Conservation (phyloP, 2,888 invertebrate species). For the Thumatha senex region DNA sequence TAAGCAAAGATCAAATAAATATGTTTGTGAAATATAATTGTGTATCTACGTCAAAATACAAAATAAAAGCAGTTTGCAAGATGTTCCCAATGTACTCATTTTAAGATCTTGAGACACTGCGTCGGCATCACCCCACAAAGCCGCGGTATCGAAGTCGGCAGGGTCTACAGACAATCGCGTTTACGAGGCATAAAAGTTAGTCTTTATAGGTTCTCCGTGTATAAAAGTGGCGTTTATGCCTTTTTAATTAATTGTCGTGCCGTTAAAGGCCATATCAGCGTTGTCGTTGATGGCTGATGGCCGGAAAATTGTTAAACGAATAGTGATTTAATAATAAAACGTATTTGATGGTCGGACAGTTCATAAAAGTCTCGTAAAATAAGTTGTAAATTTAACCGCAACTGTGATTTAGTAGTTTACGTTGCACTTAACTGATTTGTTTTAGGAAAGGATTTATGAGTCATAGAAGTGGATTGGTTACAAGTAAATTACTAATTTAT, state of each 20-base stretch:
- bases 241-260: slow-evolving; percentile 82
- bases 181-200: slow-evolving; percentile 84
- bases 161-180: slow-evolving; percentile 80
- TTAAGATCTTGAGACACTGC: slow-evolving; percentile 45
- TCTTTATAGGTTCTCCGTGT: slow-evolving; percentile 80
- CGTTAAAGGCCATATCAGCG: slow-evolving; percentile 79
- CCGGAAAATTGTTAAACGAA: slow-evolving; percentile 73
- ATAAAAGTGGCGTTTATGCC: slow-evolving; percentile 82
- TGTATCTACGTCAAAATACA: neutral
- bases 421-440: slow-evolving; percentile 19
- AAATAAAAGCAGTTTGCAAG: slow-evolving; percentile 18
- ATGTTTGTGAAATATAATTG: too few species aligned
- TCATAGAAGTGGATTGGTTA: neutral
- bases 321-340: slow-evolving; percentile 79
- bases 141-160: slow-evolving; percentile 64
- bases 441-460: slow-evolving; percentile 25
- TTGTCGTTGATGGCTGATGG: slow-evolving; percentile 71
- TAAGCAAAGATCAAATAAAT: too few species aligned
- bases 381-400: slow-evolving; percentile 49
- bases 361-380: slow-evolving; percentile 73
- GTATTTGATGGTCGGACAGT: slow-evolving; percentile 65
- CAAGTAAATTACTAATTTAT: slow-evolving; percentile 23
- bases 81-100: slow-evolving; percentile 47
- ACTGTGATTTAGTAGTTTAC: slow-evolving; percentile 40
- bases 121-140: slow-evolving; percentile 45